These are phyloP conservation scores for Propithecus deckenii DNA, from an alignment of 2,797 vertebrate species.

Conservation along the genomic window DNA sequence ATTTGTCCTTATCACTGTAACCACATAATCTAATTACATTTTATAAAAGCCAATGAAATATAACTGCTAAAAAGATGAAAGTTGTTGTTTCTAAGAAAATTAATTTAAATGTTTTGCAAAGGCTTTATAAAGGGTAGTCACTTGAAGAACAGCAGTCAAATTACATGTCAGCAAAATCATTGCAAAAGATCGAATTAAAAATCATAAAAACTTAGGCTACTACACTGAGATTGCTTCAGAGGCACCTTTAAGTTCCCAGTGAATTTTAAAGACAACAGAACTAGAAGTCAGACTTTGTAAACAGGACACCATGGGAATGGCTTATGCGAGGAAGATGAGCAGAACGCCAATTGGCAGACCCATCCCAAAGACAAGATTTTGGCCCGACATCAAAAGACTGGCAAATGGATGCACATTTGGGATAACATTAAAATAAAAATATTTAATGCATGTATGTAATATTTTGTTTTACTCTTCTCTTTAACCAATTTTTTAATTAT, in stretches of 20 bases:
- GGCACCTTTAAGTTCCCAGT: background rate
- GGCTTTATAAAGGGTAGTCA: conserved; percentile 12
- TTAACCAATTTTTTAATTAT: background rate
- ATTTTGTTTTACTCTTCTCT: background rate
- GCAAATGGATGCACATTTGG: background rate
- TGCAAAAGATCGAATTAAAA: conserved; percentile 6
- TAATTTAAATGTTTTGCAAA: conserved; percentile 45
- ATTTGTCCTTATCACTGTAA: background rate
- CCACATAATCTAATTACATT: background rate
- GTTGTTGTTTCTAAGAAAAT: conserved; percentile 42
- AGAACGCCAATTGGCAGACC: background rate
- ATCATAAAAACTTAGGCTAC: background rate
- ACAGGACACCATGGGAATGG: background rate
- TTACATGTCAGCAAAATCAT: conserved; percentile 48
- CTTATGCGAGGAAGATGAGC: background rate
- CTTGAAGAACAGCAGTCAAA: background rate
- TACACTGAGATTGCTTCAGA: background rate
- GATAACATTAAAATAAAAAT: conserved; percentile 4
- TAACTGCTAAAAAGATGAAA: conserved; percentile 16
- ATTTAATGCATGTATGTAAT: background rate
- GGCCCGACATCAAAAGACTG: background rate
- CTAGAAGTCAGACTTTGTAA: background rate
- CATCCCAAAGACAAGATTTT: background rate
- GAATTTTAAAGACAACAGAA: conserved; percentile 35
- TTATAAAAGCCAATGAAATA: background rate